Percentiles rank a stretch among this genome's conserved stretches.
Conservation (phyloP, 2,113 vertebrate genomes). For the Passer domesticus region DNA sequence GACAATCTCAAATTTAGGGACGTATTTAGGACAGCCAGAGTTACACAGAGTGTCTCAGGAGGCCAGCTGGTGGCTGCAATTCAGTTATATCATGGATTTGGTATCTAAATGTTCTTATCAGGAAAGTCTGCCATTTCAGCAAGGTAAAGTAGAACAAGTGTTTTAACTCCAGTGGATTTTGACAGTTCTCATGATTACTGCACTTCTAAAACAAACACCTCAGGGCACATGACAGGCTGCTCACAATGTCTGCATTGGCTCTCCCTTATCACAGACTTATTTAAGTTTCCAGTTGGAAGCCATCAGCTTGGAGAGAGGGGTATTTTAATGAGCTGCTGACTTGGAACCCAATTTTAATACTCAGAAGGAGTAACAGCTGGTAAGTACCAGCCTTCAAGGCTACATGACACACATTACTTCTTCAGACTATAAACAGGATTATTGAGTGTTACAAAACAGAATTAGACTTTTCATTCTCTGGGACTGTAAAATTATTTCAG, state of each 20-base stretch:
- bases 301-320: background rate
- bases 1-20: background rate
- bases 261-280: background rate
- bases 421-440: background rate
- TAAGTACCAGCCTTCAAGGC: background rate
- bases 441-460: background rate
- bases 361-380: background rate
- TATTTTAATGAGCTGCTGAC: background rate
- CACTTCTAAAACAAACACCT: background rate
- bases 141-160: background rate
- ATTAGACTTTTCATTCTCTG: background rate
- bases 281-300: conserved; percentile 5
- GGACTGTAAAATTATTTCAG: background rate
- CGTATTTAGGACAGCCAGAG: background rate
- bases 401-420: background rate
- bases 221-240: background rate
- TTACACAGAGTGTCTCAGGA: background rate
- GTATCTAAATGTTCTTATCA: background rate
- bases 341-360: background rate
- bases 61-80: background rate
- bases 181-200: background rate
- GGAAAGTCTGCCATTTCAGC: background rate
- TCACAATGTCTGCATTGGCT: background rate
- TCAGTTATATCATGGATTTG: background rate
- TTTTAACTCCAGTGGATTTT: background rate